Evolutionary conservation across 2,113 vertebrate species (phyloP).

Genomic region (Labeo rohita): DNA sequence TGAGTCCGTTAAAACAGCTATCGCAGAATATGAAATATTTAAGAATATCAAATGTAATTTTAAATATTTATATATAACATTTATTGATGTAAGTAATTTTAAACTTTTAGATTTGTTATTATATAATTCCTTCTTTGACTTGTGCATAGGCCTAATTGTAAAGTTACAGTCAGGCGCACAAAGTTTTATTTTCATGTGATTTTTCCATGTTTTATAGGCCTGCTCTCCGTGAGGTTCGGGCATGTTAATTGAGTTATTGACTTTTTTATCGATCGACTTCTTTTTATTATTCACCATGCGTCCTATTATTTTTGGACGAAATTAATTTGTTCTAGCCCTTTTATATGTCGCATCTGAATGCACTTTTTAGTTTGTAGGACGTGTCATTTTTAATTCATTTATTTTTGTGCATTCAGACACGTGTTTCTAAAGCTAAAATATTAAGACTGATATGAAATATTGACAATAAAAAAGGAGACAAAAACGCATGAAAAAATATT

Average conservation of each 20-base stretch:
- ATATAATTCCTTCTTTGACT: background rate
- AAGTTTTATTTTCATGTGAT: conserved; percentile 21
- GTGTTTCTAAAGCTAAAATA: background rate
- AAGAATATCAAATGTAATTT: background rate
- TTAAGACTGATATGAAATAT: background rate
- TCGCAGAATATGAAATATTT: background rate
- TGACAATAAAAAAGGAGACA: background rate
- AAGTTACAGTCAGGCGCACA: background rate
- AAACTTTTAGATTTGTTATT: background rate
- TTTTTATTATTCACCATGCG: conserved; percentile 48
- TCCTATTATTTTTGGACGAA: conserved; percentile 28
- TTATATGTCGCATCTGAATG: background rate
- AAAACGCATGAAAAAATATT: background rate
- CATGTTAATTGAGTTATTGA: conserved; percentile 59
- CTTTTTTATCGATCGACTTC: conserved; percentile 50
- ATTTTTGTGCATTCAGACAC: background rate
- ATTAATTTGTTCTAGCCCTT: conserved; percentile 21
- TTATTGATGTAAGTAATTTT: background rate
- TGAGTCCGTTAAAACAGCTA: background rate
- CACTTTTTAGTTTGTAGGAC: background rate
- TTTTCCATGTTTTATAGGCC: conserved; percentile 33
- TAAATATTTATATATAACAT: background rate
- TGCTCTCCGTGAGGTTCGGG: conserved; percentile 40
- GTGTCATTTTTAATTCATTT: background rate
- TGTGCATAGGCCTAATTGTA: background rate